These are phyloP conservation scores for Bovichtus variegatus DNA, from an alignment of 2,797 vertebrate genomes.

Conservation along the genomic window DNA sequence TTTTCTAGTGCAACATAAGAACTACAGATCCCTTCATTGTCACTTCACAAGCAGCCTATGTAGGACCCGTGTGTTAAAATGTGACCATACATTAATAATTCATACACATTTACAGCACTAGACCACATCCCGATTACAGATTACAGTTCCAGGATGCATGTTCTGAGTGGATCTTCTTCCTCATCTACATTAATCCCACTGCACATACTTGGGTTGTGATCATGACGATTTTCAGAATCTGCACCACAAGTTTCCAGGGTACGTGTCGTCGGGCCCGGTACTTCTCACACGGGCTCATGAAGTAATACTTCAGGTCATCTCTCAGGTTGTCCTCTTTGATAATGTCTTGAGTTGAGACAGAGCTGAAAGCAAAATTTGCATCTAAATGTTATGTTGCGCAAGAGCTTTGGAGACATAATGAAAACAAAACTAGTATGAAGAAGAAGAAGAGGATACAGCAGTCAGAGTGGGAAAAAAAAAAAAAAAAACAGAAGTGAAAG, in stretches of 20 bases:
- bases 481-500: constrained; percentile 64
- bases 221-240: constrained; percentile 97
- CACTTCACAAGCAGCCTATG: neutral
- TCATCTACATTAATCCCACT: neutral
- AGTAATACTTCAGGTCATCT: constrained; percentile 95
- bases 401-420: neutral
- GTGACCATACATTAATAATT: neutral
- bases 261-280: constrained; percentile 90
- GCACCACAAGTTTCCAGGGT: constrained; percentile 96
- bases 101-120: neutral
- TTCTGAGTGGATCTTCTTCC: constrained; percentile 8
- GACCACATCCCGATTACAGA: neutral
- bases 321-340: constrained; percentile 84
- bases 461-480: neutral
- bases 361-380: constrained; percentile 59
- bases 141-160: neutral
- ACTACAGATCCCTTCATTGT: neutral
- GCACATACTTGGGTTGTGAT: constrained; percentile 93
- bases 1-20: neutral
- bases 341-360: constrained; percentile 69
- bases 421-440: neutral
- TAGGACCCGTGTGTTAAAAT: neutral
- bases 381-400: neutral
- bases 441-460: neutral
- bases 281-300: constrained; percentile 99